These are phyloP conservation scores for Loxodonta africana DNA, from an alignment of 2,113 vertebrate species.

Conservation along the genomic window DNA sequence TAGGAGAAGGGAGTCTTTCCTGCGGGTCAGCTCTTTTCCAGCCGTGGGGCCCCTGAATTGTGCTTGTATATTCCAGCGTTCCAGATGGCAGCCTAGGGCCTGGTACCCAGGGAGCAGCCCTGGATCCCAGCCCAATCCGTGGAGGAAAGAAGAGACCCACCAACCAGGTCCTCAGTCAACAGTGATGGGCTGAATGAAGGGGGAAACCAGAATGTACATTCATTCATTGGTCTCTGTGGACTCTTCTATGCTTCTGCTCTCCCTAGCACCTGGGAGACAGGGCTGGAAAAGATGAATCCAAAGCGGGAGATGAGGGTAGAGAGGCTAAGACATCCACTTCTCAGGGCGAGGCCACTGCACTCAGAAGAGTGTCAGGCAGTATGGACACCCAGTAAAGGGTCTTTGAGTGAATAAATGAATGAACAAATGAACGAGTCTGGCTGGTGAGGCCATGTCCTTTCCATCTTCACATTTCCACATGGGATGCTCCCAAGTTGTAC, in stretches of 20 bases:
- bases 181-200: neutral
- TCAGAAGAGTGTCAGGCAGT: fast-evolving
- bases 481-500: neutral
- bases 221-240: neutral
- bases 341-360: no score
- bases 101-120: neutral
- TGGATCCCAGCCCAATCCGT: no score
- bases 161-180: no score
- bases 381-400: neutral
- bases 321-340: fast-evolving
- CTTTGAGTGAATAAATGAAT: neutral
- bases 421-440: no score
- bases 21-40: fast-evolving
- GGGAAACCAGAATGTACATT: neutral
- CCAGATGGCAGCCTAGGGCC: fast-evolving
- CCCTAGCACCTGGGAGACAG: fast-evolving
- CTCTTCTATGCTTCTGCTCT: neutral
- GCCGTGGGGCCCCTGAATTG: neutral
- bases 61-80: neutral
- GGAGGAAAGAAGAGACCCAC: neutral
- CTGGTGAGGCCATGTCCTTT: neutral
- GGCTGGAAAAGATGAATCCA: neutral
- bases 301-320: fast-evolving
- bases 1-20: fast-evolving
- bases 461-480: fast-evolving